Evolutionary conservation across 2,113 vertebrate genomes (phyloP).

Genomic region (Catharus fuscescens): DNA sequence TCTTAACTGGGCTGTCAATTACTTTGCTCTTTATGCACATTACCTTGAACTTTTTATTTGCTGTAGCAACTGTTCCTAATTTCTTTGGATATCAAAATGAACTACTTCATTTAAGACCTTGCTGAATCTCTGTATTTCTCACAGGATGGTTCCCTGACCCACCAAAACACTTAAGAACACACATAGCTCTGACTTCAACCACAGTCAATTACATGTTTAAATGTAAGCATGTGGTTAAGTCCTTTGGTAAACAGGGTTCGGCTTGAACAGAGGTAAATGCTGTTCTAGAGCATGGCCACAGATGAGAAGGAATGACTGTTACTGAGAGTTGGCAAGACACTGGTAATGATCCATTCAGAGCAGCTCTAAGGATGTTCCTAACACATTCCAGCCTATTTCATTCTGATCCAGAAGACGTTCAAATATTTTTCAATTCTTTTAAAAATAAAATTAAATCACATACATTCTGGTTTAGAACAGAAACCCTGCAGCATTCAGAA

Average conservation of each 20-base stretch:
- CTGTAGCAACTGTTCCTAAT: slow-evolving; percentile 70
- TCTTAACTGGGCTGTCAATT: slow-evolving; percentile 54
- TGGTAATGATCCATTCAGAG: slow-evolving; percentile 52
- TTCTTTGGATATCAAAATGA: slow-evolving; percentile 73
- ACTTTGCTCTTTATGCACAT: slow-evolving; percentile 31
- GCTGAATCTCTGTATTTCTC: slow-evolving; percentile 40
- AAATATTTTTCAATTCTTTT: background rate
- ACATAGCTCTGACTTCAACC: background rate
- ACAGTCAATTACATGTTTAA: background rate
- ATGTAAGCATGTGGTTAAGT: background rate
- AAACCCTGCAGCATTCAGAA: background rate
- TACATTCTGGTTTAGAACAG: background rate
- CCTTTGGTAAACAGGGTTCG: background rate
- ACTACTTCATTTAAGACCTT: slow-evolving; percentile 50
- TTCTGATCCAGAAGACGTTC: slow-evolving; percentile 20
- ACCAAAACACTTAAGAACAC: background rate
- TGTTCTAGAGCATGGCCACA: background rate
- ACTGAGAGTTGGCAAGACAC: background rate
- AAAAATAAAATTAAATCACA: background rate
- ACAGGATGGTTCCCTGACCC: background rate
- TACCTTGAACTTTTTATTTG: slow-evolving; percentile 65
- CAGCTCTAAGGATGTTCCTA: slow-evolving; percentile 36
- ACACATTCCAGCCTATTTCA: background rate
- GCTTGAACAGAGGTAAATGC: background rate
- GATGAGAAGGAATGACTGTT: background rate